These are phyloP conservation scores for Blera fallax DNA, from an alignment of 2,888 invertebrate species.

Conservation along the genomic window DNA sequence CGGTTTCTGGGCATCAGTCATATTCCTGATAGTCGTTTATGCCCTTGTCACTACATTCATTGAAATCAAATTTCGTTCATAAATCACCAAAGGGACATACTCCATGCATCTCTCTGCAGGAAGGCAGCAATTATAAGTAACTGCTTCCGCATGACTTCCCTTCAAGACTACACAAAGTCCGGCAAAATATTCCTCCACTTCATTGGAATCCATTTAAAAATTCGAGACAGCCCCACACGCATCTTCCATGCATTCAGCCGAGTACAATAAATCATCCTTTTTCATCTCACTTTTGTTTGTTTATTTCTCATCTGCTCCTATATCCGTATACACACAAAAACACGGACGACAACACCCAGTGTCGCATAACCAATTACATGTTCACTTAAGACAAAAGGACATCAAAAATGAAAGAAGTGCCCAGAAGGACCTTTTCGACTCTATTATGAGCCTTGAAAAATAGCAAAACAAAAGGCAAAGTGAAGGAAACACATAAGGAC, in stretches of 20 bases:
- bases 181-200: neutral
- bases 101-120: conserved; percentile 21
- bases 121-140: conserved; percentile 55
- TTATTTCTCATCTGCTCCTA: conserved; percentile 5
- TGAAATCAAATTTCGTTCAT: conserved; percentile 30
- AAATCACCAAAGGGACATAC: conserved; percentile 45
- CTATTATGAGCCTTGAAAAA: neutral
- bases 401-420: neutral
- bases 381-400: conserved; percentile 53
- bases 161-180: neutral
- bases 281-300: conserved; percentile 17
- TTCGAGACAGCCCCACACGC: neutral
- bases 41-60: neutral
- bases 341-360: conserved; percentile 2
- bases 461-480: no score
- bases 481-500: neutral
- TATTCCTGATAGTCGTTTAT: neutral
- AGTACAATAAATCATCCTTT: conserved; percentile 49
- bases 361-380: conserved; percentile 63
- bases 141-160: conserved; percentile 50
- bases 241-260: conserved; percentile 12
- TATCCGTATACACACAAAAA: neutral
- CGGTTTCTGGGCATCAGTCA: no score
- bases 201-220: conserved; percentile 7
- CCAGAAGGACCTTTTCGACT: conserved; percentile 24